Evolutionary conservation across 2,113 vertebrate genomes (phyloP), one percentile per base, ranked within the genome.

Genomic region (Heterotilapia buettikoferi): DNA sequence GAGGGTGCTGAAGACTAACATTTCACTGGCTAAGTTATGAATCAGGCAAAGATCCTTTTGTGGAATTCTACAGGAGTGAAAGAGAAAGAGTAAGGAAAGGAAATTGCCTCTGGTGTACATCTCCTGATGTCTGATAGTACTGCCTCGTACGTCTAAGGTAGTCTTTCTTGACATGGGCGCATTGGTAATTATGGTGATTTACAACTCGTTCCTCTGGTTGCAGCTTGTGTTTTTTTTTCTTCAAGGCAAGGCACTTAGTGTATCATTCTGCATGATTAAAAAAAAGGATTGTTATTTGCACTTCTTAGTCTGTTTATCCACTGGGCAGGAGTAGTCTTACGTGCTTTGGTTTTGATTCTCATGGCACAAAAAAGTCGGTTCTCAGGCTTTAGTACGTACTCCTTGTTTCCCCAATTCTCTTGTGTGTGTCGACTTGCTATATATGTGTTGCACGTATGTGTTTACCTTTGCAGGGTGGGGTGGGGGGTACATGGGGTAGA

Each of bases 141-240:
- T n/a, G 36, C 61, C 73, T 89, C 59, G 50, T 93, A 88, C 81
- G 78, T 88, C 92, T 93, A 85, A 92, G 82, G 13, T 53, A 92
- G 84, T 61, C 86, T 91, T 36, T 88, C 85, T 83, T 83, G 57
- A 90, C 83, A 91, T 87, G 91, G 88, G 84, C 47, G 87, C 93
- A 86, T 88, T 92, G 45, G 57, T 94, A 93, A 95, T 95, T 91
- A 92, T 66, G 86, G n/a, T 92, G 91, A 96, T 93, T 94, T 92
- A 94, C 82, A 71, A 94, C 93, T 92, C 5, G 84, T 95, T 92
- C 90, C 36, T 88, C 76, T 83, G 89, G 92, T 93, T 93, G 88
- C 83, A 38, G 16, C 16, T 29, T 78, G 16, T 50, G 6, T 12
- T 24, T 47, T 76, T 71, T 50, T 0, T 12, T 31, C 78, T 80